Evolutionary conservation across 2,797 vertebrate genomes (phyloP).

Genomic region (Telmatherina bonti): DNA sequence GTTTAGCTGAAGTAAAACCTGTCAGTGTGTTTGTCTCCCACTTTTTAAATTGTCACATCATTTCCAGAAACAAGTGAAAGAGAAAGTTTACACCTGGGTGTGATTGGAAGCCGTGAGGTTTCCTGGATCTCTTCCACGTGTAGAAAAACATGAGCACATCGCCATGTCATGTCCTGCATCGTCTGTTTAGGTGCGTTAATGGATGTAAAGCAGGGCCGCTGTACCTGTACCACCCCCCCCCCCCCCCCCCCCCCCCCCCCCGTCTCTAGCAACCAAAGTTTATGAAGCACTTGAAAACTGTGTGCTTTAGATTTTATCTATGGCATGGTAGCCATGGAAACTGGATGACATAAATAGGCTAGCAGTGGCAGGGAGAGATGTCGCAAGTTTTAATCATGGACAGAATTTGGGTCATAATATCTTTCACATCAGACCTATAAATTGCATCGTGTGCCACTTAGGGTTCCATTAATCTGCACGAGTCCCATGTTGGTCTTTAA

Average conservation of each 20-base stretch:
- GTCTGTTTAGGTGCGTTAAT: slow-evolving; percentile 20
- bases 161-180: slow-evolving; percentile 7
- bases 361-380: slow-evolving; percentile 74
- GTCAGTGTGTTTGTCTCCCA: too few relatives aligned
- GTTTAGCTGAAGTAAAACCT: neutral
- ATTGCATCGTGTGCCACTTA: slow-evolving; percentile 84
- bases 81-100: too few relatives aligned
- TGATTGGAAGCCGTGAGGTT: neutral
- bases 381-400: slow-evolving; percentile 81
- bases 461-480: slow-evolving; percentile 81
- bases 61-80: too few relatives aligned
- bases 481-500: slow-evolving; percentile 75
- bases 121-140: too few relatives aligned
- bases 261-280: slow-evolving; percentile 66
- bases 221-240: too few relatives aligned
- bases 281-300: slow-evolving; percentile 67
- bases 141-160: neutral
- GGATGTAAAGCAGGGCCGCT: slow-evolving; percentile 13
- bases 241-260: too few relatives aligned
- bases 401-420: slow-evolving; percentile 86
- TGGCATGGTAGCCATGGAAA: slow-evolving; percentile 85
- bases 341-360: slow-evolving; percentile 87
- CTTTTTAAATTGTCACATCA: too few relatives aligned
- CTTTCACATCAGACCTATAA: slow-evolving; percentile 82
- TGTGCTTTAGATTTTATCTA: slow-evolving; percentile 76